phyloP scores from a whole-genome alignment of 92 coral and sea anemone species.

The Heteractis magnifica region DNA sequence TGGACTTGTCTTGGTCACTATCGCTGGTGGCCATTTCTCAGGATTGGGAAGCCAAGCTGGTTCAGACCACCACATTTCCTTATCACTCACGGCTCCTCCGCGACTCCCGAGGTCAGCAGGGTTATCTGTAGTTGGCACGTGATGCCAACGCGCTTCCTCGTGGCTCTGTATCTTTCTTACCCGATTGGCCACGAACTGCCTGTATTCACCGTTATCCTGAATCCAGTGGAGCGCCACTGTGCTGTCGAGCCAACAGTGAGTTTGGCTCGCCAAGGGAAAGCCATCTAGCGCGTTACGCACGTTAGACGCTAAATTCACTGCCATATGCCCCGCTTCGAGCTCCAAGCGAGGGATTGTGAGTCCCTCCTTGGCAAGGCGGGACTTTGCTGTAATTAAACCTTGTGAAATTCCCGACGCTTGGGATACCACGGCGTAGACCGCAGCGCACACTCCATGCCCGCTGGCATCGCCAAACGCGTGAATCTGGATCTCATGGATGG shows the following conservation, averaged over 20 bases:
- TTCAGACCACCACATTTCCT: slow-evolving; percentile 53
- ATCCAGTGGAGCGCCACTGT: slow-evolving; percentile 65
- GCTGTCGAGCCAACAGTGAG: slow-evolving; percentile 64
- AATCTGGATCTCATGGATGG: slow-evolving; percentile 49
- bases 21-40: slow-evolving; percentile 47
- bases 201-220: slow-evolving; percentile 45
- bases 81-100: slow-evolving; percentile 48
- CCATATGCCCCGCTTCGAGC: slow-evolving; percentile 68
- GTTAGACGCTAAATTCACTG: slow-evolving; percentile 50
- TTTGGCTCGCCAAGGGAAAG: slow-evolving; percentile 21
- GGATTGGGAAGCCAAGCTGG: slow-evolving; percentile 62
- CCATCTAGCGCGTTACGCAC: slow-evolving; percentile 48
- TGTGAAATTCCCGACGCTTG: slow-evolving; percentile 60
- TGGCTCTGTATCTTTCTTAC: slow-evolving; percentile 60
- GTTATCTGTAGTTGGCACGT: slow-evolving; percentile 55
- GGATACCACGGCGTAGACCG: slow-evolving; percentile 55
- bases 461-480: slow-evolving; percentile 71
- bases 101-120: slow-evolving; percentile 75
- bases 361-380: slow-evolving; percentile 56
- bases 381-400: slow-evolving; percentile 55
- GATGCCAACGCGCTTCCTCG: slow-evolving; percentile 45
- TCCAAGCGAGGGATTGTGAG: slow-evolving; percentile 65
- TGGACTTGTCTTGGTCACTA: slow-evolving; percentile 28
- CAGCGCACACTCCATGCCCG: slow-evolving; percentile 53
- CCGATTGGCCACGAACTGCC: slow-evolving; percentile 63